phyloP scores from a whole-genome alignment of 2,888 invertebrate species.

The Stenodema calcarata region DNA sequence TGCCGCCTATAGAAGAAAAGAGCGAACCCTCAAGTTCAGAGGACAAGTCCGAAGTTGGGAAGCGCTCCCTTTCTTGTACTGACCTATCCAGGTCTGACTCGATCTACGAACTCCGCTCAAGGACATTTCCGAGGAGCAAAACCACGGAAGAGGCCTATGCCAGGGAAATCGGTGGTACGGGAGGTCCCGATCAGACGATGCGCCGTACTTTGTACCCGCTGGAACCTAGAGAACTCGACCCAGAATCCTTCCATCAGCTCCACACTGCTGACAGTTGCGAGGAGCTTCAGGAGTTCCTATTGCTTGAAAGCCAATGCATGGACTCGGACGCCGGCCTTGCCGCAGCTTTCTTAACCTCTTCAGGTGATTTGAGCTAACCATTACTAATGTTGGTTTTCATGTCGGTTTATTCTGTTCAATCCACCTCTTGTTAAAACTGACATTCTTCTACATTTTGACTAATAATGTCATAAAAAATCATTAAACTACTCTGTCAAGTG shows the following conservation, averaged over 20 bases:
- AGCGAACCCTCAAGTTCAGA: constrained; percentile 63
- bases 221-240: constrained; percentile 68
- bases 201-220: constrained; percentile 64
- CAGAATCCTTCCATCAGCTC: constrained; percentile 66
- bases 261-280: constrained; percentile 70
- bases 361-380: constrained; percentile 52
- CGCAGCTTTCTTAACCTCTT: constrained; percentile 60
- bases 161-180: constrained; percentile 25
- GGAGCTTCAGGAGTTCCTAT: constrained; percentile 69
- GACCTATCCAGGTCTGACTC: constrained; percentile 43
- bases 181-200: constrained; percentile 54
- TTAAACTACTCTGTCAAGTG: background rate
- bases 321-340: constrained; percentile 64
- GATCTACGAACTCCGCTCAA: constrained; percentile 30
- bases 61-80: constrained; percentile 28
- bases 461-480: background rate
- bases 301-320: constrained; percentile 69
- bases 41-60: constrained; percentile 36
- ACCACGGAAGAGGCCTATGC: constrained; percentile 44
- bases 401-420: constrained; percentile 39
- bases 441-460: background rate
- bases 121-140: constrained; percentile 53
- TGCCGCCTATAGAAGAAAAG: constrained; percentile 68
- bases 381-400: background rate
- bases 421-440: background rate